Percentiles rank a stretch among this genome's conserved stretches.
phyloP scores from a whole-genome alignment of 2,797 vertebrate genomes.

The Hippocampus kuda region DNA sequence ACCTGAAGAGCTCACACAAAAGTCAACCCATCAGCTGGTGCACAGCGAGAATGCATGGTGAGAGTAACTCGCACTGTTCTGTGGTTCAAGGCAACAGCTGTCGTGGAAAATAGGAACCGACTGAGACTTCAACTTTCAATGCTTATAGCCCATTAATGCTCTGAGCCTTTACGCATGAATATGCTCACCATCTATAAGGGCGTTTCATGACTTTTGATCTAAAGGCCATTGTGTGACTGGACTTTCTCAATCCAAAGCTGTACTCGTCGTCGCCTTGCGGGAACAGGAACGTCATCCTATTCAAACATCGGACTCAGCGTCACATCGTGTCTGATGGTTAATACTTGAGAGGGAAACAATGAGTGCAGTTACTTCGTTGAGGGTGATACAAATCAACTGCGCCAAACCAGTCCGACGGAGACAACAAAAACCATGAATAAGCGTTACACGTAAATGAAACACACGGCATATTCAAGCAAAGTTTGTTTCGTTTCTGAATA shows the following conservation, averaged over 20 bases:
- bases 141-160: not conserved
- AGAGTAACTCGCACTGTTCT: not conserved
- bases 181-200: not conserved
- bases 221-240: slow-evolving; percentile 6
- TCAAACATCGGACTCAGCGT: slow-evolving; percentile 6
- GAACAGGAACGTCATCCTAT: slow-evolving; percentile 9
- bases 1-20: not conserved
- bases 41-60: too few relatives aligned
- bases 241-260: slow-evolving; percentile 11
- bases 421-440: not conserved
- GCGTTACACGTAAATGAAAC: too few relatives aligned
- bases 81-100: not conserved
- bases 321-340: slow-evolving; percentile 16
- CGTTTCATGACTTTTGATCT: not conserved
- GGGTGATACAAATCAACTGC: not conserved
- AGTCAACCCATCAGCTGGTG: too few relatives aligned
- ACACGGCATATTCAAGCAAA: too few relatives aligned
- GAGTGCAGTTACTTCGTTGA: slow-evolving; percentile 4
- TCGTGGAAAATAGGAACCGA: not conserved
- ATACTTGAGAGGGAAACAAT: slow-evolving; percentile 5
- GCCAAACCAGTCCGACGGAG: not conserved
- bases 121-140: not conserved
- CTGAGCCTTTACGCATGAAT: not conserved
- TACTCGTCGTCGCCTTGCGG: slow-evolving; percentile 14
- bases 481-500: not conserved